Evolutionary conservation across 2,888 invertebrate genomes (phyloP), one percentile per base, ranked within the genome.

Genomic region (Coleophora flavipennella): DNA sequence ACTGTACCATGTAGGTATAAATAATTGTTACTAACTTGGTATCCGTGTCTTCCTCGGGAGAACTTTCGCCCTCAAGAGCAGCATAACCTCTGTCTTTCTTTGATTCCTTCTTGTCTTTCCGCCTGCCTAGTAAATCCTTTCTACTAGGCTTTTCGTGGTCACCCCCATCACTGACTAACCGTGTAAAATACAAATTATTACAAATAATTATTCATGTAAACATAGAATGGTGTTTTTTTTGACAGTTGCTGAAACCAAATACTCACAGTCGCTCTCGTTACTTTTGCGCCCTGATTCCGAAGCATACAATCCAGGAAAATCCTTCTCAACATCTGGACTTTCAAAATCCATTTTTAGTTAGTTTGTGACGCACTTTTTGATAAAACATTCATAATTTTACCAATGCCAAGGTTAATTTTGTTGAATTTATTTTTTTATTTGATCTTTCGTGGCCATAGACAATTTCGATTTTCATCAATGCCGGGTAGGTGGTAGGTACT

Each of bases 11-110:
- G n/a, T n/a, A n/a, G n/a, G n/a, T n/a, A n/a, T n/a, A n/a, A n/a
- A n/a, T n/a, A n/a, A n/a, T n/a, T n/a, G n/a, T n/a, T 29, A 49
- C 71, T 76, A 75, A 93, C 93, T 92, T 93, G 3, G 91, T 90
- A 75, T 94, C 94, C 31, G 90, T 86, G 57, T 93, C 94, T 58
- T 95, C 95, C 65, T 96, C 96, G 4, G 93, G 94, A 0, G 96
- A 96, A 62, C 96, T 96, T 73, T 95, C 95, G 32, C 96, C 96
- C 74, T 94, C 96, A 54, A 97, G 85, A 14, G 96, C 94, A 35
- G 95, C 95, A 87, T 97, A 97, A 2, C 96, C 96, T 55, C 93
- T 87, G 60, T 95, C 95, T 70, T 83, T 83, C 60, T 94, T 93
- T 33, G 90, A 87, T 57, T 92, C 94, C 67, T 94, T 95, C 55